phyloP scores from a whole-genome alignment of 1,140 invertebrate species.

The Heliconius himera region DNA sequence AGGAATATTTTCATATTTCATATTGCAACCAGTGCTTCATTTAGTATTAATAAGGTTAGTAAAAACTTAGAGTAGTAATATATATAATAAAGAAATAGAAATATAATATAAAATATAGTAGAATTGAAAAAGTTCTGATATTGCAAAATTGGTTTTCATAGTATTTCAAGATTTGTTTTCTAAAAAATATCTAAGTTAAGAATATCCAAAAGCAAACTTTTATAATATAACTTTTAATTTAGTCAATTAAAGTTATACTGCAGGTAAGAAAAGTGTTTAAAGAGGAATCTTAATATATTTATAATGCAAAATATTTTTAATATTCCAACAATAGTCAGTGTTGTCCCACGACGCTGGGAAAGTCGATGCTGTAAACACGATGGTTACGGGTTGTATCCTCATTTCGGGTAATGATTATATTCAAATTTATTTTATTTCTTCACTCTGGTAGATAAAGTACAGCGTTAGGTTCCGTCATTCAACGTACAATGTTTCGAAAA shows the following conservation, averaged over 20 bases:
- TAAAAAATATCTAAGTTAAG: background rate
- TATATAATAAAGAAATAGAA: background rate
- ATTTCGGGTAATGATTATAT: too few species aligned
- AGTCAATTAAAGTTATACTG: background rate
- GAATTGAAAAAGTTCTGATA: slow-evolving; percentile 9
- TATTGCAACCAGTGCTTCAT: background rate
- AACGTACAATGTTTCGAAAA: too few species aligned
- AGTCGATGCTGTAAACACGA: too few species aligned
- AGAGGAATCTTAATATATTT: background rate
- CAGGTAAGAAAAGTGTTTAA: background rate
- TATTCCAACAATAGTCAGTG: too few species aligned
- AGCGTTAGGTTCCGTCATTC: too few species aligned
- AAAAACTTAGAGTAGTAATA: background rate
- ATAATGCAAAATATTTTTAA: background rate
- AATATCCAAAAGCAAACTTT: background rate
- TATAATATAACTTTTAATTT: background rate
- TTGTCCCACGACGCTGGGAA: too few species aligned
- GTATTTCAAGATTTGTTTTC: background rate
- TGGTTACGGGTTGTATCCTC: too few species aligned
- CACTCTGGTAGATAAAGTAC: too few species aligned
- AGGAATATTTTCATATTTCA: too few species aligned
- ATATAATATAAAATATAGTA: background rate
- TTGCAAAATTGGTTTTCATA: background rate
- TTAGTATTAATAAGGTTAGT: background rate
- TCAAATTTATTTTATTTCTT: too few species aligned